Percentiles rank a stretch among this genome's conserved stretches.
phyloP scores from a whole-genome alignment of 2,888 invertebrate species.

The Campaea margaritaria region DNA sequence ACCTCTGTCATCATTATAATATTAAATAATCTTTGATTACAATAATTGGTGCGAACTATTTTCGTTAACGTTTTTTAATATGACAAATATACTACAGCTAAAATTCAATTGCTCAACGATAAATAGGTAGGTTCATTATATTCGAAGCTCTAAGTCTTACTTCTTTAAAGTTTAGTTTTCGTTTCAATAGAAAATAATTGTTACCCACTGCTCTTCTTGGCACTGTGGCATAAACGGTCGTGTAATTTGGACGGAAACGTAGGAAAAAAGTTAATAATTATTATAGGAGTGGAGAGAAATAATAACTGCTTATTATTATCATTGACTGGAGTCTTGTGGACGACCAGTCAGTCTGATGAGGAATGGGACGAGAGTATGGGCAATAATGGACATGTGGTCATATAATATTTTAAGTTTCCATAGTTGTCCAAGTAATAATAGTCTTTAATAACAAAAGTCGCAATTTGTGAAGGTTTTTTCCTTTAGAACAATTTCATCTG shows the following conservation, averaged over 20 bases:
- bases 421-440: slow-evolving; percentile 7
- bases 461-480: slow-evolving; percentile 1
- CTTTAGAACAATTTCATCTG: slow-evolving; percentile 1
- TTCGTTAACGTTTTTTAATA: too few relatives aligned
- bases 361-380: slow-evolving; percentile 34
- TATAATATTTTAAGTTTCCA: slow-evolving; percentile 22
- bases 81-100: too few relatives aligned
- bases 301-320: slow-evolving; percentile 77
- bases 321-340: slow-evolving; percentile 53
- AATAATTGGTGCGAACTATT: too few relatives aligned
- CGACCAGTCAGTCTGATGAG: slow-evolving; percentile 64
- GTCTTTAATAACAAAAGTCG: slow-evolving; percentile 8
- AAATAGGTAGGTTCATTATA: too few relatives aligned
- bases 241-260: slow-evolving; percentile 73
- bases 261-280: slow-evolving; percentile 77
- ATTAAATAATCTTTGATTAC: too few relatives aligned
- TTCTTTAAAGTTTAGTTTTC: too few relatives aligned
- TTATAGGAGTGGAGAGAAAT: slow-evolving; percentile 65
- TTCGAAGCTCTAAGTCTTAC: too few relatives aligned
- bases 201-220: slow-evolving; percentile 12
- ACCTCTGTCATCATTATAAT: too few relatives aligned
- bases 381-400: slow-evolving; percentile 29
- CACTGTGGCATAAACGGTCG: slow-evolving; percentile 44
- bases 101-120: too few relatives aligned
- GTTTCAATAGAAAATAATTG: background rate